A percentile compares a stretch with the other conserved stretches of the same genome.
phyloP scores from a whole-genome alignment of 2,113 vertebrate species.

The Tragelaphus buxtoni region DNA sequence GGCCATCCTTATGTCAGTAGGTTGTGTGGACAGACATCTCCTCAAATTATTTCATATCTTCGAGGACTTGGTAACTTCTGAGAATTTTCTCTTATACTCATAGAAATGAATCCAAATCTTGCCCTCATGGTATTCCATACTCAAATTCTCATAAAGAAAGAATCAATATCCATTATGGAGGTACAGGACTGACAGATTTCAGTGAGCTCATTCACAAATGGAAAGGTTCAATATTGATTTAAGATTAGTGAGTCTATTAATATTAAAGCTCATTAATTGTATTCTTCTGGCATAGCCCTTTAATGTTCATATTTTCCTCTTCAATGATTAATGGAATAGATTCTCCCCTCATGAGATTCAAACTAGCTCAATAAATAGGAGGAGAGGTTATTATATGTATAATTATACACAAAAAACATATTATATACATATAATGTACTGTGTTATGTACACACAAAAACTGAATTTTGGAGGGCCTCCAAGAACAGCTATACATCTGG shows the following conservation, averaged over 20 bases:
- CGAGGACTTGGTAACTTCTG: background rate
- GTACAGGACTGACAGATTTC: background rate
- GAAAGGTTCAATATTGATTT: background rate
- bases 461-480: background rate
- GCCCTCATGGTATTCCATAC: background rate
- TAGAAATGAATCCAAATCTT: background rate
- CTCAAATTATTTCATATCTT: background rate
- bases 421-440: background rate
- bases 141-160: constrained; percentile 45
- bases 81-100: background rate
- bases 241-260: background rate
- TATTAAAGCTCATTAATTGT: constrained; percentile 29
- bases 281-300: background rate
- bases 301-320: background rate
- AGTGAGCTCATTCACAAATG: constrained; percentile 36
- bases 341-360: background rate
- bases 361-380: background rate
- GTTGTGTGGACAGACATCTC: background rate
- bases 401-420: background rate
- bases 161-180: background rate
- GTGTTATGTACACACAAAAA: background rate
- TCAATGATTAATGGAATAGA: background rate
- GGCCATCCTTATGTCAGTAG: background rate
- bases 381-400: background rate
- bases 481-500: background rate